These are phyloP conservation scores for Atrina japonica DNA, from an alignment of 2,888 invertebrate genomes.

Conservation along the genomic window DNA sequence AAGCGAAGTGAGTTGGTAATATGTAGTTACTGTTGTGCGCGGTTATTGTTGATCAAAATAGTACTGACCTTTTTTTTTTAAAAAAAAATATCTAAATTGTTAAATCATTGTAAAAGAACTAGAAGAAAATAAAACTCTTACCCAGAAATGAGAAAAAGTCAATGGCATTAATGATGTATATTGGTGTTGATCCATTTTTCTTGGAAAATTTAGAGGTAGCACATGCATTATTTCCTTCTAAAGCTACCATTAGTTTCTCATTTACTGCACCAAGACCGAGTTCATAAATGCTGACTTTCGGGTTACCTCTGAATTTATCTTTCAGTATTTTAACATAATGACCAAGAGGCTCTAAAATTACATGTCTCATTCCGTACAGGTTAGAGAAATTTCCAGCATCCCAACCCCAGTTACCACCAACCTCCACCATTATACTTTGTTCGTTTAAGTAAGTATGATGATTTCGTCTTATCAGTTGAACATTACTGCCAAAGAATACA, in stretches of 20 bases:
- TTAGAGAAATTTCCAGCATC: slow-evolving; percentile 53
- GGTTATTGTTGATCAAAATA: no score
- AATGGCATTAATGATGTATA: slow-evolving; percentile 45
- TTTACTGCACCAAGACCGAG: slow-evolving; percentile 51
- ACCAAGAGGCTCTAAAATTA: slow-evolving; percentile 52
- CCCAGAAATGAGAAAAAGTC: slow-evolving; percentile 48
- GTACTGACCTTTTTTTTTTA: no score
- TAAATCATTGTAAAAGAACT: no score
- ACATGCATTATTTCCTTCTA: slow-evolving; percentile 51
- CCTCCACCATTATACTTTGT: slow-evolving; percentile 49
- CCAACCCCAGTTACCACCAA: slow-evolving; percentile 55
- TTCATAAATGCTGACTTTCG: slow-evolving; percentile 49
- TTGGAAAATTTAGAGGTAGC: slow-evolving; percentile 55
- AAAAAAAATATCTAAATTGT: no score
- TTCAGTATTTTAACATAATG: slow-evolving; percentile 45
- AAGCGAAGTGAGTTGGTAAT: no score
- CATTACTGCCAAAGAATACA: slow-evolving; percentile 40
- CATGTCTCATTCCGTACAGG: slow-evolving; percentile 48
- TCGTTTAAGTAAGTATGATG: slow-evolving; percentile 51
- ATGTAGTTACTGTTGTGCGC: no score
- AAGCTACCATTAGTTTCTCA: slow-evolving; percentile 48
- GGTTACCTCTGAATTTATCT: slow-evolving; percentile 49
- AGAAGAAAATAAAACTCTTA: background rate
- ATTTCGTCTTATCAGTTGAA: slow-evolving; percentile 40
- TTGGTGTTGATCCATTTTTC: slow-evolving; percentile 38